These are phyloP conservation scores for Bujurquina vittata DNA, from an alignment of 2,113 vertebrate species.

Conservation along the genomic window DNA sequence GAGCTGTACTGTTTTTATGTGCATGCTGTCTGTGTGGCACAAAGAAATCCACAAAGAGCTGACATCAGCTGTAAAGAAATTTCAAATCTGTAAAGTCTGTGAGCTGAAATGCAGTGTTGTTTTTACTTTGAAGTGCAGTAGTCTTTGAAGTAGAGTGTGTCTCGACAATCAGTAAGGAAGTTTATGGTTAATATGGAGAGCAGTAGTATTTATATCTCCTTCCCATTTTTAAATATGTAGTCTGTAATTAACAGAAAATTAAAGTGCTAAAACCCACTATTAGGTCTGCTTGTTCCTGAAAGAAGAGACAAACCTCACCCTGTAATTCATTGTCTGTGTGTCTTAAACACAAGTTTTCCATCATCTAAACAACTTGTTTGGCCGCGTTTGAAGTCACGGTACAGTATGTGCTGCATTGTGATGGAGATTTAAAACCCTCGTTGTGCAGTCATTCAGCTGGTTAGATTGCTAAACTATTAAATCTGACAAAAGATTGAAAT, in stretches of 20 bases:
- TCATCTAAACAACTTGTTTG: not conserved
- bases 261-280: conserved; percentile 12
- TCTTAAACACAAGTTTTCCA: not conserved
- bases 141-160: conserved; percentile 5
- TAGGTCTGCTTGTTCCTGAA: conserved; percentile 9
- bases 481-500: not conserved
- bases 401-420: not conserved
- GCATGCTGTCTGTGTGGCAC: not conserved
- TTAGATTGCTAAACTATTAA: not conserved
- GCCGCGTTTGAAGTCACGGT: not conserved
- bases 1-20: not conserved
- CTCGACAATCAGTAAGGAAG: not conserved
- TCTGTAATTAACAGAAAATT: conserved; percentile 19
- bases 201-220: conserved; percentile 8
- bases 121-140: not conserved
- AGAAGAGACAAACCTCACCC: not conserved
- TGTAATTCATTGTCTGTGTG: conserved; percentile 10
- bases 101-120: not conserved
- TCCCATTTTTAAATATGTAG: not conserved
- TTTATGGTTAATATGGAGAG: not conserved
- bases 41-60: not conserved
- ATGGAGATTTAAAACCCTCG: not conserved
- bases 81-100: not conserved
- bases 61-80: not conserved
- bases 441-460: not conserved